Conservation (phyloP, 2,113 vertebrate species). For the Vicugna pacos region DNA sequence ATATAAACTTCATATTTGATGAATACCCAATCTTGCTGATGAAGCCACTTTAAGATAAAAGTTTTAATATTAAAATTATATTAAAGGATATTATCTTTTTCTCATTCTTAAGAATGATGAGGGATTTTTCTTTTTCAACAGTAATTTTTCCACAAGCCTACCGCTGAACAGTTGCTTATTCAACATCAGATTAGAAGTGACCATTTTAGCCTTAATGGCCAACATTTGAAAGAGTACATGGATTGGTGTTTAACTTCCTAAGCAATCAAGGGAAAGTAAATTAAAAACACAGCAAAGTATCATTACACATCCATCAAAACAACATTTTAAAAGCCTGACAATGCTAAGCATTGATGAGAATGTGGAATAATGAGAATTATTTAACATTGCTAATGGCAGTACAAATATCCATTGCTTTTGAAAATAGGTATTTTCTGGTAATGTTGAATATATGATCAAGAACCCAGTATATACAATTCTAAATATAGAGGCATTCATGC, state of each 20-base stretch:
- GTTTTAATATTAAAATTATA: neutral
- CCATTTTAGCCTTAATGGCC: neutral
- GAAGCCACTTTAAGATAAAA: neutral
- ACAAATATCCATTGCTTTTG: neutral
- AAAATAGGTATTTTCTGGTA: conserved; percentile 4
- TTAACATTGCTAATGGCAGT: neutral
- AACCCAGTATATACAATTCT: neutral
- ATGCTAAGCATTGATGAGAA: neutral
- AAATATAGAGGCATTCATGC: neutral
- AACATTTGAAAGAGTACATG: neutral
- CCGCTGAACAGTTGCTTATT: neutral
- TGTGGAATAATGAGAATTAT: neutral
- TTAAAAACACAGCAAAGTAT: neutral
- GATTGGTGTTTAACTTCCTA: neutral
- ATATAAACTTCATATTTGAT: neutral
- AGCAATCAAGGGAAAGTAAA: neutral
- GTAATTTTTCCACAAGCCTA: neutral
- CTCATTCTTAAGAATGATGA: neutral
- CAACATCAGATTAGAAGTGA: neutral
- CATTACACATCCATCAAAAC: neutral
- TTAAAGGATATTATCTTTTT: neutral
- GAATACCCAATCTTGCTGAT: neutral
- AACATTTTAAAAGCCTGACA: neutral
- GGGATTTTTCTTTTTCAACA: neutral
- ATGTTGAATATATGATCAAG: neutral